phyloP scores from a whole-genome alignment of 2,113 vertebrate species.

The Aptenodytes forsteri region DNA sequence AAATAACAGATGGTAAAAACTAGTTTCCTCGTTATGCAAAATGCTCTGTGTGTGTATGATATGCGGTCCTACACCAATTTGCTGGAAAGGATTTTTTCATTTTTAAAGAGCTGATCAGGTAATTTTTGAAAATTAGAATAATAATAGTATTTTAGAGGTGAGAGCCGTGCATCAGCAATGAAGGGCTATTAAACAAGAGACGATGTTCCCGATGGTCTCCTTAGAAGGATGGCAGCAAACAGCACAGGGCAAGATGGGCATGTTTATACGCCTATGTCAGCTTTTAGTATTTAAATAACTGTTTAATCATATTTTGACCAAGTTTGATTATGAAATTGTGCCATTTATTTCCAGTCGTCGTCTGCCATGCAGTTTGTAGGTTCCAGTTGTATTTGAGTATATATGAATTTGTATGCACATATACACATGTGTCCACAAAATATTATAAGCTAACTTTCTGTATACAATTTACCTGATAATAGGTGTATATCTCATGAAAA shows the following conservation, averaged over 20 bases:
- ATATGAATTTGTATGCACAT: background rate
- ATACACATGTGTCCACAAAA: background rate
- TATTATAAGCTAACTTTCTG: background rate
- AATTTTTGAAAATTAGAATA: background rate
- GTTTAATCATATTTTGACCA: background rate
- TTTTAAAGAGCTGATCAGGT: background rate
- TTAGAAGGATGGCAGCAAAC: background rate
- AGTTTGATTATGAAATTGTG: background rate
- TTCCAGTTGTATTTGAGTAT: background rate
- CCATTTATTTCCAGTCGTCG: background rate
- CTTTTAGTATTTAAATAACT: background rate
- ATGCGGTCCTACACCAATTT: background rate
- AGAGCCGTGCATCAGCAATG: background rate
- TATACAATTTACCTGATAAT: background rate
- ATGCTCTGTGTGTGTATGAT: fast-evolving
- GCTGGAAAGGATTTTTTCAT: background rate
- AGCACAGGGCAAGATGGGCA: background rate
- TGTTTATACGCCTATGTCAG: background rate
- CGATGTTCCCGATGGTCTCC: fast-evolving
- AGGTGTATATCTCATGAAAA: background rate
- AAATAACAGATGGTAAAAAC: background rate
- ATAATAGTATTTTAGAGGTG: background rate
- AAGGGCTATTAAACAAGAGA: background rate
- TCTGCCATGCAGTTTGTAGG: background rate
- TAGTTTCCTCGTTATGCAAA: background rate